A percentile compares a stretch with the other conserved stretches of the same genome.
Evolutionary conservation across 2,797 vertebrate species (phyloP).

Genomic region (Cynopterus sphinx): DNA sequence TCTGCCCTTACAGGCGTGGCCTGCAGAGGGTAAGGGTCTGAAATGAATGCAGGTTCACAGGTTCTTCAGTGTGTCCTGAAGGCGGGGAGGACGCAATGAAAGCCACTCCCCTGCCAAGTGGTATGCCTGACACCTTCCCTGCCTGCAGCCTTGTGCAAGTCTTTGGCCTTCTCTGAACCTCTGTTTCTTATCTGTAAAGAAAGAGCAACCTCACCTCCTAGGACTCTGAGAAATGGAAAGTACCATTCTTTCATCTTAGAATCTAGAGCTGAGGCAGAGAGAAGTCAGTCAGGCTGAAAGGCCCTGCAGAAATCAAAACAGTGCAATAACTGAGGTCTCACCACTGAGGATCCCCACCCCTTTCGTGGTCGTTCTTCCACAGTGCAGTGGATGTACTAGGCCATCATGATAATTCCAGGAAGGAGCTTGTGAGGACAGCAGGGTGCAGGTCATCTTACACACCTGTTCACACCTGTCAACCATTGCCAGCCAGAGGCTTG

Average conservation of each 20-base stretch:
- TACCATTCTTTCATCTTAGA: neutral
- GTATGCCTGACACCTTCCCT: neutral
- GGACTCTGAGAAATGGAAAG: neutral
- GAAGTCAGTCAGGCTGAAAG: neutral
- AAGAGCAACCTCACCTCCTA: rapidly evolving
- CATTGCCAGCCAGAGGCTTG: neutral
- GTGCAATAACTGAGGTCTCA: rapidly evolving
- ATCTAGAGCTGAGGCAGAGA: neutral
- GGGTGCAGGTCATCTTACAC: neutral
- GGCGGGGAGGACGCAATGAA: neutral
- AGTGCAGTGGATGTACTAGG: neutral
- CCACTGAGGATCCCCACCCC: rapidly evolving
- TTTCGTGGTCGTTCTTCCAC: neutral
- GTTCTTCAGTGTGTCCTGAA: neutral
- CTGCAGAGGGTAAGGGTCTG: too few species aligned
- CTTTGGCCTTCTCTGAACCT: neutral
- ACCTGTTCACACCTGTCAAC: too few species aligned
- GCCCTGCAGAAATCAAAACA: neutral
- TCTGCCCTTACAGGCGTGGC: neutral
- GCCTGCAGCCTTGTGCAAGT: neutral
- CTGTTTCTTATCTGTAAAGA: neutral
- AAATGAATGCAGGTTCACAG: neutral
- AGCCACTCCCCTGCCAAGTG: neutral
- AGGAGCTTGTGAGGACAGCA: neutral
- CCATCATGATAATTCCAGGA: neutral